Evolutionary conservation across 1,140 invertebrate genomes (phyloP).

Genomic region (Oryctes rhinoceros): DNA sequence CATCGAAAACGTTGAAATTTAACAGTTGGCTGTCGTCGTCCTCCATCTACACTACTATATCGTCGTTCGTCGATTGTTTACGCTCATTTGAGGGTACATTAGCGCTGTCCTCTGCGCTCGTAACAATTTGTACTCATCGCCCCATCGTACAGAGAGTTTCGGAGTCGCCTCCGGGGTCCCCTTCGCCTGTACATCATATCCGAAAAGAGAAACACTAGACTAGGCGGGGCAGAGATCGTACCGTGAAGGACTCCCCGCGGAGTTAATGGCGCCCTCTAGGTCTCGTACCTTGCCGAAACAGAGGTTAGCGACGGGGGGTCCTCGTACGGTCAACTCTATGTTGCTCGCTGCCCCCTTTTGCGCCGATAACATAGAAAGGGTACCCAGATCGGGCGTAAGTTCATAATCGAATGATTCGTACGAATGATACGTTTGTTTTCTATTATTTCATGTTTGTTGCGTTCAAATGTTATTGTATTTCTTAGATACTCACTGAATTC

Average conservation of each 20-base stretch:
- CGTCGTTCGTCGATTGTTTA: constrained; percentile 26
- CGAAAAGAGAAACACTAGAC: constrained; percentile 45
- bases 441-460: too few relatives aligned
- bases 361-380: constrained; percentile 20
- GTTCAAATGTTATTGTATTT: too few relatives aligned
- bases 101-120: constrained; percentile 27
- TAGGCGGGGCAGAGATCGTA: constrained; percentile 47
- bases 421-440: too few relatives aligned
- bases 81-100: constrained; percentile 18
- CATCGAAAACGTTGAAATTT: constrained; percentile 3
- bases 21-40: constrained; percentile 6
- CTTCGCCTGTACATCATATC: constrained; percentile 28
- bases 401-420: too few relatives aligned
- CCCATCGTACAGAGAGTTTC: too few relatives aligned
- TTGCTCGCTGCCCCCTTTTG: constrained; percentile 39
- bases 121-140: constrained; percentile 43
- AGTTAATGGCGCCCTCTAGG: constrained; percentile 54
- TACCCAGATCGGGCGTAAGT: background rate
- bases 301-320: constrained; percentile 49
- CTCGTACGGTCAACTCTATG: constrained; percentile 43
- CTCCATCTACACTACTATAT: background rate
- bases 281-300: constrained; percentile 51
- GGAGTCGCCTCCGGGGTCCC: background rate
- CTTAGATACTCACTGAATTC: too few relatives aligned
- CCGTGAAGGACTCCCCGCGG: constrained; percentile 50